Base-by-base conservation (phyloP, 1,140 invertebrate genomes). In the Coelopa frigida region DNA sequence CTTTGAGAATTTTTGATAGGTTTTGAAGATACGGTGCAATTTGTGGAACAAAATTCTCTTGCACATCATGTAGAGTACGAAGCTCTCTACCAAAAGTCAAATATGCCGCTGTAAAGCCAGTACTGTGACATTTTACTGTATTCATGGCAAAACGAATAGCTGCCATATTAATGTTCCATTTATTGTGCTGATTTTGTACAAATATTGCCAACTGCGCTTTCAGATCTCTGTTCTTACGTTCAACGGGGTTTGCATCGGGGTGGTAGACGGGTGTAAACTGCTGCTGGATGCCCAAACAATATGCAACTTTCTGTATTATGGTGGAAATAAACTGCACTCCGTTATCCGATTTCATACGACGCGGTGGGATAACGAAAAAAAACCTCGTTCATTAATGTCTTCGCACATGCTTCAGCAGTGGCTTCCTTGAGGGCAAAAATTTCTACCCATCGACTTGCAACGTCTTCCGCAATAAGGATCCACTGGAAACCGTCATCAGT, bases 71-170 rank as follows among this genome's bases (percentile, higher is more conserved):
- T 5, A 46, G 11, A 6, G 44, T 57, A 36, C 61, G 23, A 5
- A 61, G 31, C 29, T 65, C 56, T 48, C 59, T 32, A 4, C 66
- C 68, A 17, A 64, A 65, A 5, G 52, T 71, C 4, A 73, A 44
- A 36, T 65, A 65, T 11, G 71, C 65, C 0, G 73, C 70, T 1
- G 67, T n/a, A n/a, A n/a, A n/a, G n/a, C n/a, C n/a, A n/a, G n/a
- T n/a, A n/a, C n/a, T n/a, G n/a, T 57, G 48, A 48, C 68, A 46
- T 4, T 55, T 49, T 0, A 61, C 68, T 2, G 70, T 69, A 39
- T 74, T 73, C 46, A 70, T 61, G 0, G 71, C 70, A 42, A 71
- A 73, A 0, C 59, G 50, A 4, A 73, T 53, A 17, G 61, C 57
- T 1, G 58, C 50, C 2, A 75, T 47, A 44, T n/a, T n/a, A 2